Conservation (phyloP, 2,888 invertebrate species). For the Cynaeus angustus region DNA sequence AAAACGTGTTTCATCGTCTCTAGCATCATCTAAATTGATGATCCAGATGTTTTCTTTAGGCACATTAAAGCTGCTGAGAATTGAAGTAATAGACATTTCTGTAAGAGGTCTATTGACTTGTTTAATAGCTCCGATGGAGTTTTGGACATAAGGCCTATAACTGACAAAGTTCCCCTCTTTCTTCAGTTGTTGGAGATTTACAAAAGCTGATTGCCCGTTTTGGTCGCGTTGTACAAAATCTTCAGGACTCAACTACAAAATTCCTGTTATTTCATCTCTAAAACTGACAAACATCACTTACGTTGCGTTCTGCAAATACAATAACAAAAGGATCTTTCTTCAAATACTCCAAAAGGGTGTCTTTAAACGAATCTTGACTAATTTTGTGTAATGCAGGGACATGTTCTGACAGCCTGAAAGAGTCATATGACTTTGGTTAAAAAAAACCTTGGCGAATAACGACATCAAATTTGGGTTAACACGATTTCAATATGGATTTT, state of each 20-base stretch:
- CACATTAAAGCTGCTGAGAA: slow-evolving; percentile 64
- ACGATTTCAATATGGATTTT: no score
- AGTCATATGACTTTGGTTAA: background rate
- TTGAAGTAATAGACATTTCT: slow-evolving; percentile 62
- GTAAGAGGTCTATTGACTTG: slow-evolving; percentile 68
- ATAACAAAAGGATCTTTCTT: slow-evolving; percentile 69
- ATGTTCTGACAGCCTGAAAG: slow-evolving; percentile 61
- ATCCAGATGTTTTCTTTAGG: slow-evolving; percentile 73
- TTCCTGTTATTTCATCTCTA: slow-evolving; percentile 11
- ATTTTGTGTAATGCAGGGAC: slow-evolving; percentile 67
- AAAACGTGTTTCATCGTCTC: slow-evolving; percentile 73
- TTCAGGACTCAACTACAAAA: slow-evolving; percentile 70
- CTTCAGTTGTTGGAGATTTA: slow-evolving; percentile 67
- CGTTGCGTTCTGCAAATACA: slow-evolving; percentile 73
- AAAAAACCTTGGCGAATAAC: no score
- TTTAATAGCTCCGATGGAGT: slow-evolving; percentile 75
- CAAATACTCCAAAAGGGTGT: slow-evolving; percentile 62
- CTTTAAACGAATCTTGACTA: slow-evolving; percentile 66
- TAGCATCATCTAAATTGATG: slow-evolving; percentile 76
- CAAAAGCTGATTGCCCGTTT: slow-evolving; percentile 69
- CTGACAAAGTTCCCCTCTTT: slow-evolving; percentile 65
- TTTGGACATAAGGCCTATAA: slow-evolving; percentile 79
- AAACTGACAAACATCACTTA: slow-evolving; percentile 62
- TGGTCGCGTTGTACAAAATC: slow-evolving; percentile 71
- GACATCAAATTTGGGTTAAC: no score